Percentiles rank a stretch among this genome's conserved stretches.
Conservation (phyloP, 2,797 vertebrate genomes). For the Myotis myotis region DNA sequence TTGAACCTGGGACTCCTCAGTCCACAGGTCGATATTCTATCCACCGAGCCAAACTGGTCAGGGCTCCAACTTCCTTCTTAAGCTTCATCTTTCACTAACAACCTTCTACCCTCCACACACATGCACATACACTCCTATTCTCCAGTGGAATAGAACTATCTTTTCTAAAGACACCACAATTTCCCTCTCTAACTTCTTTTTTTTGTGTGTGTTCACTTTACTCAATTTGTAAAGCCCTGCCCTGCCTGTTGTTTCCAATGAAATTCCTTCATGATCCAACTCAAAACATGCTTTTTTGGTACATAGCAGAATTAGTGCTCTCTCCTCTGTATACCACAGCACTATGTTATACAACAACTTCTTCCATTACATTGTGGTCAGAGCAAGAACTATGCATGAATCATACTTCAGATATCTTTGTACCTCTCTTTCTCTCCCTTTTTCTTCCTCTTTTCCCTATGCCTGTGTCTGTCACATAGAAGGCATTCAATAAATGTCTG, state of each 20-base stretch:
- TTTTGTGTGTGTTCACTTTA: neutral
- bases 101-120: no score
- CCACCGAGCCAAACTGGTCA: no score
- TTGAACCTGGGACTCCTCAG: no score
- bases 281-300: neutral
- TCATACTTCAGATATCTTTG: neutral
- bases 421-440: neutral
- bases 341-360: neutral
- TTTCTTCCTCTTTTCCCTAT: neutral
- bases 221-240: neutral
- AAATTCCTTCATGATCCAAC: neutral
- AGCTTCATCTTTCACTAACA: neutral
- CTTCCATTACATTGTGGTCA: neutral
- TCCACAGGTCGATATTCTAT: no score
- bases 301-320: neutral
- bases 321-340: neutral
- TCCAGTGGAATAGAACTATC: neutral
- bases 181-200: neutral
- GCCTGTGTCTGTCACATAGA: neutral
- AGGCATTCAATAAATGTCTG: slow-evolving; percentile 4
- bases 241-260: neutral
- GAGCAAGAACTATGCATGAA: neutral
- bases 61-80: neutral
- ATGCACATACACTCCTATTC: neutral
- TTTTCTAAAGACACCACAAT: neutral